phyloP scores from a whole-genome alignment of 2,888 invertebrate species.

The Lasioglossum villosulum region DNA sequence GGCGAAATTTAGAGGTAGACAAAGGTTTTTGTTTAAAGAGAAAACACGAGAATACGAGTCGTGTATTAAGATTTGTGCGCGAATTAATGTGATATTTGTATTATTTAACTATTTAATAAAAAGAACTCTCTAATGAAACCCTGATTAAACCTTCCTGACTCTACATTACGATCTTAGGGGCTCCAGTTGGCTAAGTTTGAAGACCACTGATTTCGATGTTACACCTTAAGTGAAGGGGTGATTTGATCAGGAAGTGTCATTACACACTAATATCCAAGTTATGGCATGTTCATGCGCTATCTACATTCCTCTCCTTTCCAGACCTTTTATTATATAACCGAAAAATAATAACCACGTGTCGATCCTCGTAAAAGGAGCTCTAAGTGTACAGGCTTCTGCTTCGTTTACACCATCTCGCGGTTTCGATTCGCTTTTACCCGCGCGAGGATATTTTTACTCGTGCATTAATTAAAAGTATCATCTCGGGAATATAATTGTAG shows the following conservation, averaged over 20 bases:
- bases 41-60: no score
- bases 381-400: background rate
- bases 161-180: no score
- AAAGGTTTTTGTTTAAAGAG: no score
- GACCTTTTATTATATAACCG: conserved; percentile 2
- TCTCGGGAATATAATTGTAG: background rate
- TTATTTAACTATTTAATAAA: no score
- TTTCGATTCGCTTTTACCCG: background rate
- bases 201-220: background rate
- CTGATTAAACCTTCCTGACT: no score
- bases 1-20: no score
- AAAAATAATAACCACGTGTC: background rate
- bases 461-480: background rate
- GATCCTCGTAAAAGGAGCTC: background rate
- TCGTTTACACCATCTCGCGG: background rate
- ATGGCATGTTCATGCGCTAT: background rate
- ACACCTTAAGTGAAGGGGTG: conserved; percentile 2
- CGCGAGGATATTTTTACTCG: background rate
- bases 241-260: background rate
- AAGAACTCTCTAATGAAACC: no score
- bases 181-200: no score
- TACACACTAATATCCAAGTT: conserved; percentile 2
- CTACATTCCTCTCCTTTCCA: conserved; percentile 20
- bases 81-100: no score
- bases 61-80: no score